Evolutionary conservation across 2,797 vertebrate species (phyloP).

Genomic region (Myripristis jacobus): DNA sequence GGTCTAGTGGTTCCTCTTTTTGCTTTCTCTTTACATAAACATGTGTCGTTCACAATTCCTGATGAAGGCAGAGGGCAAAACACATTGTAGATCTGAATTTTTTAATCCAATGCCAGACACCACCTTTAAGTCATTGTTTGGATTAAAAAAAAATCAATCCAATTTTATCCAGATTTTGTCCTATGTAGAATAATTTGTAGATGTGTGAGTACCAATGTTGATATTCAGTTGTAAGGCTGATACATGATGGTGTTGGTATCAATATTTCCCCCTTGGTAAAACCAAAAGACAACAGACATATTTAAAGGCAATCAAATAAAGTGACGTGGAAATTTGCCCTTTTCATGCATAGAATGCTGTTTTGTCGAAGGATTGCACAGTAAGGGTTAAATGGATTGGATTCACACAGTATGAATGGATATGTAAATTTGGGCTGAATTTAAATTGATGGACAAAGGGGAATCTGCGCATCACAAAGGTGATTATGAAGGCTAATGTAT

Average conservation of each 20-base stretch:
- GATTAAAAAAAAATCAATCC: too few species aligned
- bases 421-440: too few species aligned
- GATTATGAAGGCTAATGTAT: too few species aligned
- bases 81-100: not conserved
- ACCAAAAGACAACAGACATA: too few species aligned
- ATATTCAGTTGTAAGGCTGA: not conserved
- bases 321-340: not conserved
- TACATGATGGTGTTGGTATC: not conserved
- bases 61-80: not conserved
- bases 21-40: too few species aligned
- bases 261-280: not conserved
- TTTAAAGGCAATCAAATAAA: too few species aligned
- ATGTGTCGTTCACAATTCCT: not conserved
- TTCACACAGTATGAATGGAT: too few species aligned
- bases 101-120: not conserved
- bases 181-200: not conserved
- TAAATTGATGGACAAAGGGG: too few species aligned
- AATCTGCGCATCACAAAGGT: too few species aligned
- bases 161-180: not conserved
- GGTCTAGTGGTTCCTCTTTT: too few species aligned
- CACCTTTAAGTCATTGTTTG: not conserved
- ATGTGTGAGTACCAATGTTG: not conserved
- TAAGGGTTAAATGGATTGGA: too few species aligned
- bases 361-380: too few species aligned
- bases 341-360: not conserved